A percentile compares a stretch with the other conserved stretches of the same genome.
These are phyloP conservation scores for Paradoxurus hermaphroditus DNA, from an alignment of 2,113 vertebrate genomes.

Conservation along the genomic window DNA sequence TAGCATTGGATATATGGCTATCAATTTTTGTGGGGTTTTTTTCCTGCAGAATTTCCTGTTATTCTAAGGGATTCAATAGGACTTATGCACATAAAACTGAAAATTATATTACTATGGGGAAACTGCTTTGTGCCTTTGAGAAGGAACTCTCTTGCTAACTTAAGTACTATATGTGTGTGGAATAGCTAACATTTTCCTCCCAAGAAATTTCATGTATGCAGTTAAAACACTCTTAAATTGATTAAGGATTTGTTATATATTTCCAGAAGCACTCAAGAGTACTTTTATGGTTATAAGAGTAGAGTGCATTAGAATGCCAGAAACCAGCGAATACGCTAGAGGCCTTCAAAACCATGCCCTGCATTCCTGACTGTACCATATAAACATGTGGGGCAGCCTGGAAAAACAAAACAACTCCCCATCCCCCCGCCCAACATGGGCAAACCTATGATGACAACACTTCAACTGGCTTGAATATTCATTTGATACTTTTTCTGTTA, in stretches of 20 bases:
- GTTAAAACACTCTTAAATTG: slow-evolving; percentile 78
- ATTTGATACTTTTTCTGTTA: slow-evolving; percentile 63
- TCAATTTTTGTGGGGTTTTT: slow-evolving; percentile 66
- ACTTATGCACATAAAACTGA: slow-evolving; percentile 70
- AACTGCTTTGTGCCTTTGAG: slow-evolving; percentile 66
- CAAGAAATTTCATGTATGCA: slow-evolving; percentile 78
- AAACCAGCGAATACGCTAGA: slow-evolving; percentile 70
- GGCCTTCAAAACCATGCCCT: slow-evolving; percentile 72
- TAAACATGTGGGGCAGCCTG: slow-evolving; percentile 70
- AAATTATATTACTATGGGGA: slow-evolving; percentile 74
- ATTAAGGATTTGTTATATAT: slow-evolving; percentile 81
- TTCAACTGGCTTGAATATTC: slow-evolving; percentile 60
- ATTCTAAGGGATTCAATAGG: slow-evolving; percentile 73
- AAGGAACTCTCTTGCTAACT: slow-evolving; percentile 72
- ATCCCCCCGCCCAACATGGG: background rate
- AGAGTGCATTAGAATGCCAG: slow-evolving; percentile 73
- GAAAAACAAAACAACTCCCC: slow-evolving; percentile 61
- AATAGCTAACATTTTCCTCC: slow-evolving; percentile 74
- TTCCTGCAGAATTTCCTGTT: slow-evolving; percentile 66
- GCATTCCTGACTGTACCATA: slow-evolving; percentile 69
- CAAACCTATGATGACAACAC: slow-evolving; percentile 43
- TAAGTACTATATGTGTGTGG: slow-evolving; percentile 65
- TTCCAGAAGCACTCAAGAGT: slow-evolving; percentile 80
- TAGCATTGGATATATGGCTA: slow-evolving; percentile 55
- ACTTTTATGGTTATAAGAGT: slow-evolving; percentile 77